These are phyloP conservation scores for Hippolais icterina DNA, from an alignment of 2,113 vertebrate species.

Conservation along the genomic window DNA sequence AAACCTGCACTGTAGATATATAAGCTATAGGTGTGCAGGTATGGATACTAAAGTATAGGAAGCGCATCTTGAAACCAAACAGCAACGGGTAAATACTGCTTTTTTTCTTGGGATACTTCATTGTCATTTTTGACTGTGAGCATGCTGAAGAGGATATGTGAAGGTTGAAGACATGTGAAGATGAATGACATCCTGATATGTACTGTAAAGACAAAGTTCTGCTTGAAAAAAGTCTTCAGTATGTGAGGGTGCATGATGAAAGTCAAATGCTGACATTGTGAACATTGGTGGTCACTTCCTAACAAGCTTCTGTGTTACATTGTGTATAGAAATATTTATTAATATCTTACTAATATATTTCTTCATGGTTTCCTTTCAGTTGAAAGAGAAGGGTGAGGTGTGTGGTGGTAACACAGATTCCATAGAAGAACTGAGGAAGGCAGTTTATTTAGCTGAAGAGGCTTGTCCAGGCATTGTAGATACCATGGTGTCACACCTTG, in stretches of 20 bases:
- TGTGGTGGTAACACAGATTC: conserved; percentile 86
- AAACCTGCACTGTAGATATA: neutral
- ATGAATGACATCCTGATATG: neutral
- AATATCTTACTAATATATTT: neutral
- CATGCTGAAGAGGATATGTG: neutral
- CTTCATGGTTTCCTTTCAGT: conserved; percentile 56
- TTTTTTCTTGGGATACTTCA: neutral
- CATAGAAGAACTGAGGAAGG: conserved; percentile 86
- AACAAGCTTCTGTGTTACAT: neutral
- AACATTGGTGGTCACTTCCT: neutral
- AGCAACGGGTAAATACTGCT: neutral
- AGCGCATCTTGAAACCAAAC: neutral
- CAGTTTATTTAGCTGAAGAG: conserved; percentile 90
- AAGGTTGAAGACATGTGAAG: neutral
- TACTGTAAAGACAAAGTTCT: neutral
- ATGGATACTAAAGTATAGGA: neutral
- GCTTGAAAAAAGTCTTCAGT: neutral
- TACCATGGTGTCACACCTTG: conserved; percentile 88
- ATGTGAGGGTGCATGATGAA: neutral
- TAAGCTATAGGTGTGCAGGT: neutral
- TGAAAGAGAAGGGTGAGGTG: conserved; percentile 86
- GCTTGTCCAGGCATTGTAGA: conserved; percentile 91
- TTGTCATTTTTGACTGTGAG: neutral
- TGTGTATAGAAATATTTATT: neutral
- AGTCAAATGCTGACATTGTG: neutral